Conservation (phyloP, 2,888 invertebrate genomes). For the Drosophila mimetica region DNA sequence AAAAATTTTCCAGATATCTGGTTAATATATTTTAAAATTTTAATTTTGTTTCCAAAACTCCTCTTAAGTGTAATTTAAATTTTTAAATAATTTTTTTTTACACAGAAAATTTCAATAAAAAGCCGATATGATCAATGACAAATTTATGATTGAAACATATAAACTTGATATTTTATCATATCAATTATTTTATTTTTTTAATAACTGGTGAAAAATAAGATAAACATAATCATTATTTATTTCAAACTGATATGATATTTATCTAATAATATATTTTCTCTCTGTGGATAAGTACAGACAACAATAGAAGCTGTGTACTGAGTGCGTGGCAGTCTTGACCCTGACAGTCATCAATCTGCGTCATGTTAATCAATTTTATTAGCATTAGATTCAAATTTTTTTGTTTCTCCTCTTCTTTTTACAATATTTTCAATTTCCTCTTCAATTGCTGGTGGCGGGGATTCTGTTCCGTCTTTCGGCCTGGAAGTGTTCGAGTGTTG, state of each 20-base stretch:
- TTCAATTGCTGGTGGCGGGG: constrained; percentile 6
- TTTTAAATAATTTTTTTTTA: not conserved
- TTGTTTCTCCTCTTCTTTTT: constrained; percentile 6
- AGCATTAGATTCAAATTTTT: constrained; percentile 56
- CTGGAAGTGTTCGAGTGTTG: constrained; percentile 52
- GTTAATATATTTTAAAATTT: too few species aligned
- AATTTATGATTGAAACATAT: too few species aligned
- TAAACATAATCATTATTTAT: too few species aligned
- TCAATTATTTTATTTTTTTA: too few species aligned
- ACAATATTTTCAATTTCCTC: constrained; percentile 8
- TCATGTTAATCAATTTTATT: constrained; percentile 71
- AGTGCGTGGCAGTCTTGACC: constrained; percentile 32
- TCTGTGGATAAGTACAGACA: not conserved
- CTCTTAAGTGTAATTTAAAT: too few species aligned
- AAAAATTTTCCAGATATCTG: too few species aligned
- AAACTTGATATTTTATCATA: too few species aligned
- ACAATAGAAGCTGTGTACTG: constrained; percentile 3
- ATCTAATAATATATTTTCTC: not conserved
- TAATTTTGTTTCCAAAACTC: too few species aligned
- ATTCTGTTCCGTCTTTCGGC: constrained; percentile 67
- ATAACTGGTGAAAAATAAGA: too few species aligned
- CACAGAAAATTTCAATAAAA: too few species aligned
- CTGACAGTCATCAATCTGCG: constrained; percentile 73
- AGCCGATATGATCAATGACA: too few species aligned
- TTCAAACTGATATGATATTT: too few species aligned